phyloP scores from a whole-genome alignment of 2,113 vertebrate species.

The Zosterops lateralis region DNA sequence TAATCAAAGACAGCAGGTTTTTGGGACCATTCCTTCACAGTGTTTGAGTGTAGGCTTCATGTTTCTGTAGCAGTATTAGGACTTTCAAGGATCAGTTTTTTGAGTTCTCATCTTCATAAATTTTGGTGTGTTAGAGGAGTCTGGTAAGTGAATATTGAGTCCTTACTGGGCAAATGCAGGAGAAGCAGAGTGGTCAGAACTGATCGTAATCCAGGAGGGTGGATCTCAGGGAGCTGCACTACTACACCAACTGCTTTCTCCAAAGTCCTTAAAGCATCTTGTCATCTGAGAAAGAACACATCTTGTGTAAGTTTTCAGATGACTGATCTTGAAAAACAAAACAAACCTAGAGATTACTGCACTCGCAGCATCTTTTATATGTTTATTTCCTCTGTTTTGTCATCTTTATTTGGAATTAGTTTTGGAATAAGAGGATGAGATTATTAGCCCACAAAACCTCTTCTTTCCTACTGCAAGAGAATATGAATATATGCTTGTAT shows the following conservation, averaged over 20 bases:
- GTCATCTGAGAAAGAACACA: not conserved
- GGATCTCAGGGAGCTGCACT: not conserved
- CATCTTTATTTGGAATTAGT: not conserved
- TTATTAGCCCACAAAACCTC: not conserved
- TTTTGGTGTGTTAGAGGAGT: not conserved
- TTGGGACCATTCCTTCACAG: accelerated
- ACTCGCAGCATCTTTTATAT: not conserved
- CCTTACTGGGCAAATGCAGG: not conserved
- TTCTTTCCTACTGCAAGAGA: not conserved
- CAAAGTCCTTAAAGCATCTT: not conserved
- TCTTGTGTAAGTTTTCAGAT: not conserved
- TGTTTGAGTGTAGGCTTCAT: not conserved
- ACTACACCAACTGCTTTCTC: not conserved
- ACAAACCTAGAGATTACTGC: not conserved
- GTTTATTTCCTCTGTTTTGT: not conserved
- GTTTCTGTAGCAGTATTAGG: not conserved
- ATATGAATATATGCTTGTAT: not conserved
- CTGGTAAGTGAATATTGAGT: not conserved
- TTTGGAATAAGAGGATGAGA: not conserved
- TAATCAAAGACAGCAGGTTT: not conserved
- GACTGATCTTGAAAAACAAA: not conserved
- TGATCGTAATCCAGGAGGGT: not conserved
- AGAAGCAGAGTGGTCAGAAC: not conserved
- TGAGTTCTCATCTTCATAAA: not conserved
- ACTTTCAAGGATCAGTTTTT: not conserved